Evolutionary conservation across 2,888 invertebrate species (phyloP).

Genomic region (Philereme vetulata): DNA sequence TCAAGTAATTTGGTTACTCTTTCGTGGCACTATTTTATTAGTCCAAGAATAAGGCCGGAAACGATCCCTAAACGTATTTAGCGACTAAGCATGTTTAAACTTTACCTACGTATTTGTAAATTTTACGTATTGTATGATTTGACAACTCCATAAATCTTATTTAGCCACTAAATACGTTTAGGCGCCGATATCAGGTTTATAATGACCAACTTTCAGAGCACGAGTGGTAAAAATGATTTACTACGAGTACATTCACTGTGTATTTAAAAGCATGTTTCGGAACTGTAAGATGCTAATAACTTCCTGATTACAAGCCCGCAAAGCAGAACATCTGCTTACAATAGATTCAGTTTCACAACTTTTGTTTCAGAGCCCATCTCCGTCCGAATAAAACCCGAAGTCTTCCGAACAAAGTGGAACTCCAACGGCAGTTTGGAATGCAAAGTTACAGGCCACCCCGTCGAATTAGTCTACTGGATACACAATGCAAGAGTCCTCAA

Average conservation of each 20-base stretch:
- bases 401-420: conserved; percentile 91
- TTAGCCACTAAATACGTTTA: too few relatives aligned
- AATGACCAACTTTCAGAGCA: too few relatives aligned
- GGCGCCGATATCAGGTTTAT: too few relatives aligned
- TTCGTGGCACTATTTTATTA: too few relatives aligned
- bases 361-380: conserved; percentile 87
- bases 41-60: too few relatives aligned
- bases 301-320: conserved; percentile 23
- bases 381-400: conserved; percentile 91
- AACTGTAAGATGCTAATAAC: conserved; percentile 11
- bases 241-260: neutral
- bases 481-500: conserved; percentile 88
- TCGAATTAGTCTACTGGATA: conserved; percentile 90
- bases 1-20: too few relatives aligned
- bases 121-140: too few relatives aligned
- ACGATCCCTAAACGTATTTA: too few relatives aligned
- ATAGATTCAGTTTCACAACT: conserved; percentile 20
- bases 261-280: neutral
- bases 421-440: conserved; percentile 94
- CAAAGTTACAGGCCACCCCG: conserved; percentile 93
- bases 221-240: too few relatives aligned
- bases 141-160: too few relatives aligned
- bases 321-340: conserved; percentile 24
- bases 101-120: too few relatives aligned
- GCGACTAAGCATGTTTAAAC: too few relatives aligned